Conservation (phyloP, 2,797 vertebrate genomes). For the Danio kyathit region DNA sequence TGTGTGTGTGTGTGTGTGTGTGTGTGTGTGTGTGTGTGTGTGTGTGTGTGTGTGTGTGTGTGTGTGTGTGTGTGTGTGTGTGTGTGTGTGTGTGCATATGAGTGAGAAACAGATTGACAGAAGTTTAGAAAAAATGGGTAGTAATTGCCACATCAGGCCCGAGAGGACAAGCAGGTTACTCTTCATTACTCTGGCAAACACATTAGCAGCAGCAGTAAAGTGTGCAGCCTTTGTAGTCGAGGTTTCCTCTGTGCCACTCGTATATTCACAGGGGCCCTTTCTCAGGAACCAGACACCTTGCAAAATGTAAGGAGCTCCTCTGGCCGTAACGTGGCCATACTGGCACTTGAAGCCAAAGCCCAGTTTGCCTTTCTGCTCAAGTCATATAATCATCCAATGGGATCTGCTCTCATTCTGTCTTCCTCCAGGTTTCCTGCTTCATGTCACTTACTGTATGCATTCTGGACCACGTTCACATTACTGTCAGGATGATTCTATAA, state of each 20-base stretch:
- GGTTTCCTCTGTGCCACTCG: conserved; percentile 40
- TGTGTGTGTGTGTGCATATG: no score
- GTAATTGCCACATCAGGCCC: conserved; percentile 36
- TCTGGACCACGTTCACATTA: neutral
- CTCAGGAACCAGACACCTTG: conserved; percentile 35
- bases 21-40: no score
- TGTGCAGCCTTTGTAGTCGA: conserved; percentile 44
- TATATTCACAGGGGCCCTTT: conserved; percentile 37
- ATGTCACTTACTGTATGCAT: conserved; percentile 1
- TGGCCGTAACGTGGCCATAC: conserved; percentile 20
- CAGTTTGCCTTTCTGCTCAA: conserved; percentile 49
- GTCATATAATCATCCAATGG: conserved; percentile 34
- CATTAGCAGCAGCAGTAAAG: conserved; percentile 50
- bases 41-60: no score
- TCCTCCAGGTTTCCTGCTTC: neutral
- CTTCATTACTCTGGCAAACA: conserved; percentile 45
- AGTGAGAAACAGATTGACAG: conserved; percentile 36
- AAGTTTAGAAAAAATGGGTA: conserved; percentile 39
- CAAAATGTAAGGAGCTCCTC: conserved; percentile 23
- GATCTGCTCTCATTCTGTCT: conserved; percentile 29
- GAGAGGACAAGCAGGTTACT: conserved; percentile 19
- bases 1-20: no score
- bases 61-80: no score
- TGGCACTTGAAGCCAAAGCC: conserved; percentile 30
- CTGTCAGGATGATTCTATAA: neutral